phyloP scores from a whole-genome alignment of 2,113 vertebrate genomes.

The Hyaena hyaena region DNA sequence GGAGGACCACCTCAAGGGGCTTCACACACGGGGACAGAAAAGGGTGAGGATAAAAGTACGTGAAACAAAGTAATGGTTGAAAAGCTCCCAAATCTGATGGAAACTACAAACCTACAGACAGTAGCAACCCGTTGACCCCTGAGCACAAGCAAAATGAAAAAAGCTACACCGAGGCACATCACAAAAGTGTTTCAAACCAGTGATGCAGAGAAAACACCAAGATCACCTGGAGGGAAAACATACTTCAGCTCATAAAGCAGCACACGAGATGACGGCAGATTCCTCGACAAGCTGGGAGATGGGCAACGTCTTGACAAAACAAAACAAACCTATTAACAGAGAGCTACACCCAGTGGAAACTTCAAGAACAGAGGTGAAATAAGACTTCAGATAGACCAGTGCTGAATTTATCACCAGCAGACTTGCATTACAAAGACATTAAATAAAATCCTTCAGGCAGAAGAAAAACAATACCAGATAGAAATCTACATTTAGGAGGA shows the following conservation, averaged over 20 bases:
- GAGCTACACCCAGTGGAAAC: background rate
- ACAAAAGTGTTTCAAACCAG: background rate
- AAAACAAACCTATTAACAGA: background rate
- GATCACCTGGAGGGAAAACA: background rate
- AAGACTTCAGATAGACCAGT: background rate
- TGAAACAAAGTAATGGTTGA: background rate
- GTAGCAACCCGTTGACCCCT: background rate
- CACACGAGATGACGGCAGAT: background rate
- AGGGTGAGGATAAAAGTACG: background rate
- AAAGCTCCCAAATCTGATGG: background rate
- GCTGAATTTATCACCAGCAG: background rate
- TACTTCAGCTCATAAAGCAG: background rate
- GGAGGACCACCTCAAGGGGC: background rate
- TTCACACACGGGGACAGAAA: background rate
- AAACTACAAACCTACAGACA: background rate
- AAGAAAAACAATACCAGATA: background rate
- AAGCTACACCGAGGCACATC: background rate
- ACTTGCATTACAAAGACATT: background rate
- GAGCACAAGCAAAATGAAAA: background rate
- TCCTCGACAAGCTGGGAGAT: background rate
- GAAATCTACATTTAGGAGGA: background rate
- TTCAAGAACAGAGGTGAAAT: background rate
- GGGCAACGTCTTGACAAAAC: background rate
- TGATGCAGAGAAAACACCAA: background rate
- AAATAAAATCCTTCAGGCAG: background rate